Evolutionary conservation across 2,888 invertebrate species (phyloP).

Genomic region (Melinaea marsaeus): DNA sequence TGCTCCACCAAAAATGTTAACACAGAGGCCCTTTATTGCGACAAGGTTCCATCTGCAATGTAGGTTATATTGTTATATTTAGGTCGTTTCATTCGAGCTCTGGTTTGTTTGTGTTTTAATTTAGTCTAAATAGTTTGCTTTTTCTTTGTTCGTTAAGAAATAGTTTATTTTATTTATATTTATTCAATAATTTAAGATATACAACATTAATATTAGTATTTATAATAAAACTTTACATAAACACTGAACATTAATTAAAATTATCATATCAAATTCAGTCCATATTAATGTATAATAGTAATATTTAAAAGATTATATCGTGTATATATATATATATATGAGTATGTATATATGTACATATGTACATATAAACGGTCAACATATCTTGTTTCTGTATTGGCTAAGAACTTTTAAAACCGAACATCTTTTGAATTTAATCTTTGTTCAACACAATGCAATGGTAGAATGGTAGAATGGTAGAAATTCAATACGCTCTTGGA

Average conservation of each 20-base stretch:
- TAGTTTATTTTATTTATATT: slow-evolving; percentile 9
- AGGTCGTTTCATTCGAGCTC: slow-evolving; percentile 52
- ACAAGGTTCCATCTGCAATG: slow-evolving; percentile 56
- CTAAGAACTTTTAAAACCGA: slow-evolving; percentile 28
- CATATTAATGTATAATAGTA: too few relatives aligned
- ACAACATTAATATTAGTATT: too few relatives aligned
- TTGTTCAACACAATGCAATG: slow-evolving; percentile 22
- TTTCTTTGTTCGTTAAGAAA: slow-evolving; percentile 12
- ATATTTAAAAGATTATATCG: background rate
- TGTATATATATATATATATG: slow-evolving; percentile 15
- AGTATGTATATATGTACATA: slow-evolving; percentile 6
- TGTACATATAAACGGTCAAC: background rate
- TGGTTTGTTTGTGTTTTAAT: slow-evolving; percentile 53
- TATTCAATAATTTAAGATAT: too few relatives aligned
- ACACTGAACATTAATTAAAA: too few relatives aligned
- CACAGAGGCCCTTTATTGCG: slow-evolving; percentile 44
- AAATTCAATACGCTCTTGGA: slow-evolving; percentile 49
- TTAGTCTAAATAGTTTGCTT: slow-evolving; percentile 31
- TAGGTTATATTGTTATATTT: slow-evolving; percentile 63
- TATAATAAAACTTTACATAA: too few relatives aligned
- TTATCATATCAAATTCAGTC: too few relatives aligned
- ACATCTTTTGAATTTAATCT: slow-evolving; percentile 39
- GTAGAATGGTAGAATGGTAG: slow-evolving; percentile 37
- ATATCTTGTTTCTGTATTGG: slow-evolving; percentile 9
- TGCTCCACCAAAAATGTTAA: slow-evolving; percentile 43